phyloP scores from a whole-genome alignment of 2,113 vertebrate genomes.

The Datnioides undecimradiatus region DNA sequence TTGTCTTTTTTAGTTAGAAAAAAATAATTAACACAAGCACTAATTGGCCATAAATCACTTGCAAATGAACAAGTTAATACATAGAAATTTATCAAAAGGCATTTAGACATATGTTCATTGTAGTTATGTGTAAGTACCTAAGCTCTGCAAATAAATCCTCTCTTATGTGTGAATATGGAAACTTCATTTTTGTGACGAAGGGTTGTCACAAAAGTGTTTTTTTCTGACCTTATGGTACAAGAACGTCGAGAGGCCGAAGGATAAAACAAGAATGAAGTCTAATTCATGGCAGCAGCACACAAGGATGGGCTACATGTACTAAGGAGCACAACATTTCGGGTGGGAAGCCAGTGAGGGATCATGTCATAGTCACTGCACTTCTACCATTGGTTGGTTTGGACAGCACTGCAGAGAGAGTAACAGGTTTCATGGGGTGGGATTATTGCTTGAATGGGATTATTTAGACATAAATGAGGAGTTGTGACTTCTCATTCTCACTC shows the following conservation, averaged over 20 bases:
- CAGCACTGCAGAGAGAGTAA: neutral
- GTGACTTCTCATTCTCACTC: too few species aligned
- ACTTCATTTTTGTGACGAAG: too few species aligned
- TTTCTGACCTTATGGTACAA: too few species aligned
- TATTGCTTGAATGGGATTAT: too few species aligned
- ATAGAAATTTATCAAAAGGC: neutral
- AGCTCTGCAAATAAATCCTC: too few species aligned
- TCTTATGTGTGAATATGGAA: neutral
- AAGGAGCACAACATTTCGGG: neutral
- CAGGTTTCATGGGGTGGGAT: too few species aligned
- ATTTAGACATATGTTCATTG: neutral
- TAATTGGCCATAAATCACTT: neutral
- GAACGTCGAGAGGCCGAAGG: too few species aligned
- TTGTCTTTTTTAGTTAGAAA: neutral
- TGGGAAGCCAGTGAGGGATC: slow-evolving; percentile 4
- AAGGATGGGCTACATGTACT: neutral
- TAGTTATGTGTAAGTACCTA: too few species aligned
- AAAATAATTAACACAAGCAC: neutral
- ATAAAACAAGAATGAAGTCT: neutral
- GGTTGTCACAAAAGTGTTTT: too few species aligned
- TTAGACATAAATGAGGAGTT: too few species aligned
- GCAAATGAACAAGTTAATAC: neutral
- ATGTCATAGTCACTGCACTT: neutral
- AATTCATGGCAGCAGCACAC: neutral
- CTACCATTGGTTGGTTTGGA: neutral